A percentile compares a stretch with the other conserved stretches of the same genome.
These are phyloP conservation scores for Trachemys scripta DNA, from an alignment of 2,113 vertebrate genomes.

Conservation along the genomic window DNA sequence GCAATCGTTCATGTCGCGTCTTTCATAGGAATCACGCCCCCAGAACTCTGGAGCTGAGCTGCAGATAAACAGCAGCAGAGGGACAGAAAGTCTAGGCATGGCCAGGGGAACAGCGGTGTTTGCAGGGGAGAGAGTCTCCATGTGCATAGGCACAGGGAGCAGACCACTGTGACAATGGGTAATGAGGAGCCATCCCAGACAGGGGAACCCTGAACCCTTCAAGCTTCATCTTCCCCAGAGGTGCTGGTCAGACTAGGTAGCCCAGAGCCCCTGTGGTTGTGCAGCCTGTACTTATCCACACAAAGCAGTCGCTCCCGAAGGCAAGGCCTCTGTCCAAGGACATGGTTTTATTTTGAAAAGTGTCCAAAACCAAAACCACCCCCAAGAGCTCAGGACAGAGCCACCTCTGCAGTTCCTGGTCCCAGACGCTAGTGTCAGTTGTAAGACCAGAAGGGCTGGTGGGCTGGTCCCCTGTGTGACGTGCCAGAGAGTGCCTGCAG, in stretches of 20 bases:
- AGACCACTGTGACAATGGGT: background rate
- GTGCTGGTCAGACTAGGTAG: too few species aligned
- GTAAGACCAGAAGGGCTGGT: too few species aligned
- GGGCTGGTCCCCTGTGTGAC: too few species aligned
- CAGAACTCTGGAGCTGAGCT: background rate
- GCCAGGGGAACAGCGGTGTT: background rate
- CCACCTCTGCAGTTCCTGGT: background rate
- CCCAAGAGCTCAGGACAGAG: background rate
- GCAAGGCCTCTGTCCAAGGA: background rate
- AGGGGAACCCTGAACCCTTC: too few species aligned
- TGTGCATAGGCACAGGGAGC: background rate
- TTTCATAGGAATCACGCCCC: too few species aligned
- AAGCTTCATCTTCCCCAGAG: background rate
- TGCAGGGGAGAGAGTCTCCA: background rate
- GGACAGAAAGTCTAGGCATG: background rate
- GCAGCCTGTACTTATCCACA: too few species aligned
- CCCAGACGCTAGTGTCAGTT: background rate
- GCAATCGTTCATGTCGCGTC: rapidly evolving
- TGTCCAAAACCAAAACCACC: background rate
- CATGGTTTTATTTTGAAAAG: background rate
- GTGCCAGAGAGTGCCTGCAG: background rate
- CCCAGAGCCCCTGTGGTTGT: background rate
- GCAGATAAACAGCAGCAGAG: too few species aligned
- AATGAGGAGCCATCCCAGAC: background rate
- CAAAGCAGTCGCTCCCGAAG: background rate